phyloP scores from a whole-genome alignment of 2,113 vertebrate species.

The Anguilla japonica region DNA sequence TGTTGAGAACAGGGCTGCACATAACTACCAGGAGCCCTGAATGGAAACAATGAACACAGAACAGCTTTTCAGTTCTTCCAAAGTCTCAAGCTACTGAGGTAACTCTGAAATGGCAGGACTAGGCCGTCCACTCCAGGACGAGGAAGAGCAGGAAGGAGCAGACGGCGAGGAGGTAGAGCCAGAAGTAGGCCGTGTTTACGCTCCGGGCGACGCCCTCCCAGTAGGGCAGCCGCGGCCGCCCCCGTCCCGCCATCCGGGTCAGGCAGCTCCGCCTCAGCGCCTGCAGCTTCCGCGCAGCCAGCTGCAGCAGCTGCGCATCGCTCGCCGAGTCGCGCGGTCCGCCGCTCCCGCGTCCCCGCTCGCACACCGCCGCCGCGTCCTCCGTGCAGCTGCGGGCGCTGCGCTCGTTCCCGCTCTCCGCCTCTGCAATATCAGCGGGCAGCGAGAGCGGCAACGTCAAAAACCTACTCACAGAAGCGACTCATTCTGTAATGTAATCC shows the following conservation, averaged over 20 bases:
- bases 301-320: conserved; percentile 29
- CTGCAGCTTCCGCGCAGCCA: conserved; percentile 46
- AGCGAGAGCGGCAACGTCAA: not conserved
- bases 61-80: not conserved
- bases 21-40: not conserved
- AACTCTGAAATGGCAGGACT: not conserved
- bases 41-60: not conserved
- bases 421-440: conserved; percentile 22
- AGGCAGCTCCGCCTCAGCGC: not conserved
- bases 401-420: not conserved
- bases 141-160: not conserved
- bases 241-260: not conserved
- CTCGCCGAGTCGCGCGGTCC: accelerated
- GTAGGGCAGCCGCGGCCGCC: not conserved
- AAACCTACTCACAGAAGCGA: not conserved
- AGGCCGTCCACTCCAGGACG: not conserved
- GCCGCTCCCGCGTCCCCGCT: not conserved
- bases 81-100: not conserved
- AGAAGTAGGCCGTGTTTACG: conserved; percentile 11
- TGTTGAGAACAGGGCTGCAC: not conserved
- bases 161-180: not conserved
- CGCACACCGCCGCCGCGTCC: not conserved
- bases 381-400: not conserved
- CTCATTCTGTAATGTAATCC: no score
- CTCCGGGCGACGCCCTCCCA: conserved; percentile 8